A percentile compares a stretch with the other conserved stretches of the same genome.
Evolutionary conservation across 2,113 vertebrate genomes (phyloP).

Genomic region (Ceyx melanurus): DNA sequence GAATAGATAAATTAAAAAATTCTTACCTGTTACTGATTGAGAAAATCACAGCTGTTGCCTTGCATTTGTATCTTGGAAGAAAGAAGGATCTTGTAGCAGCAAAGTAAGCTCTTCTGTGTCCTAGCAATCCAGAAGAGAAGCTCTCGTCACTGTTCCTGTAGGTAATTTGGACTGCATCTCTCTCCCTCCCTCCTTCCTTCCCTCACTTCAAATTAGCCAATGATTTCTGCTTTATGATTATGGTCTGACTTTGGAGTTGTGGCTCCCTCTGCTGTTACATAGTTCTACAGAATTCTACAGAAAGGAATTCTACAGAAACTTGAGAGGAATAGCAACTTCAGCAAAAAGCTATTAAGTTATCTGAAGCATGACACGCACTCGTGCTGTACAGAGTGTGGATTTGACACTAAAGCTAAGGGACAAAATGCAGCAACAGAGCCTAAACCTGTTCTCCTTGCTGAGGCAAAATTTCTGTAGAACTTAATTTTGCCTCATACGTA

Average conservation of each 20-base stretch:
- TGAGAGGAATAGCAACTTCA: not conserved
- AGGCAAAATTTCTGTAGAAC: not conserved
- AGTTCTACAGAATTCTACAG: not conserved
- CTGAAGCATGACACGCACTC: not conserved
- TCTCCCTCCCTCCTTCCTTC: not conserved
- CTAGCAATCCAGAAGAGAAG: not conserved
- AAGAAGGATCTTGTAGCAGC: not conserved
- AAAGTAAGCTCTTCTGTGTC: not conserved
- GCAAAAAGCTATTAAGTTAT: not conserved
- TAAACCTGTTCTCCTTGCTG: not conserved
- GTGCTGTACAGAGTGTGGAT: accelerated
- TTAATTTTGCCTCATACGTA: not conserved
- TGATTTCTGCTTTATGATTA: not conserved
- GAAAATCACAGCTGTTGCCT: not conserved
- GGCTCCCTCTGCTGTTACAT: conserved; percentile 61
- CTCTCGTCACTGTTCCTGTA: not conserved
- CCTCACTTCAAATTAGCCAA: conserved; percentile 9
- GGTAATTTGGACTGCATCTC: conserved; percentile 13
- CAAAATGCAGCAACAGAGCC: not conserved
- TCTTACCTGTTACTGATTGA: conserved; percentile 42
- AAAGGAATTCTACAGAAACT: not conserved
- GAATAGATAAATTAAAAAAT: not conserved
- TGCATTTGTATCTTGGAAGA: not conserved
- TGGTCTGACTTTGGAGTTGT: conserved; percentile 7
- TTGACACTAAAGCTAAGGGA: not conserved